Base-by-base conservation (phyloP, 1,140 invertebrate genomes). In the Agrilus planipennis region DNA sequence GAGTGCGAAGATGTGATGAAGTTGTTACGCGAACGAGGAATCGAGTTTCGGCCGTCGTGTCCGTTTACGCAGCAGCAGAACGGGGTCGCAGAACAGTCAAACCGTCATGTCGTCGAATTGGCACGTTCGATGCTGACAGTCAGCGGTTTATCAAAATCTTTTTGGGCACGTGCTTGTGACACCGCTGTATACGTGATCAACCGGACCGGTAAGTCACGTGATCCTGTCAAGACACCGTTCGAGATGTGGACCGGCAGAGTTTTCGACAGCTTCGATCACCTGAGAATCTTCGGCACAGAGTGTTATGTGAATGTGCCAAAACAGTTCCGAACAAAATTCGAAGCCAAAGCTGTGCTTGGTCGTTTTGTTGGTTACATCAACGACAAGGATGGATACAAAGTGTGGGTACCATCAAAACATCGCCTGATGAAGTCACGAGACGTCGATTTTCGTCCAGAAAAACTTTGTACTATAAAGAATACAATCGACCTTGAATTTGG, bases 121-220 rank as follows among this genome's bases (percentile, higher is more conserved):
- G n/a, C n/a, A n/a, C n/a, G n/a, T n/a, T n/a, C n/a, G n/a, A n/a
- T n/a, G n/a, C n/a, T n/a, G n/a, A n/a, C n/a, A n/a, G n/a, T n/a
- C n/a, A n/a, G n/a, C n/a, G n/a, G n/a, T n/a, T n/a, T n/a, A n/a
- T n/a, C n/a, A n/a, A n/a, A n/a, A n/a, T n/a, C n/a, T n/a, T n/a
- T n/a, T n/a, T n/a, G n/a, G n/a, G n/a, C n/a, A n/a, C n/a, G n/a
- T n/a, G n/a, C n/a, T n/a, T n/a, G n/a, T n/a, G n/a, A n/a, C n/a
- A n/a, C n/a, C n/a, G n/a, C n/a, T n/a, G n/a, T n/a, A n/a, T 58
- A 57, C 41, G 37, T 60, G 12, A 25, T 31, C 22, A 54, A 54
- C 27, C 25, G 45, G n/a, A 42, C 41, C 4, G 34, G 34, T 6
- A 10, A 32, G 19, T 22, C 40, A 20, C 31, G 25, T n/a, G 4